Conservation (phyloP, 2,888 invertebrate species). For the Cryptocephalus moraei region DNA sequence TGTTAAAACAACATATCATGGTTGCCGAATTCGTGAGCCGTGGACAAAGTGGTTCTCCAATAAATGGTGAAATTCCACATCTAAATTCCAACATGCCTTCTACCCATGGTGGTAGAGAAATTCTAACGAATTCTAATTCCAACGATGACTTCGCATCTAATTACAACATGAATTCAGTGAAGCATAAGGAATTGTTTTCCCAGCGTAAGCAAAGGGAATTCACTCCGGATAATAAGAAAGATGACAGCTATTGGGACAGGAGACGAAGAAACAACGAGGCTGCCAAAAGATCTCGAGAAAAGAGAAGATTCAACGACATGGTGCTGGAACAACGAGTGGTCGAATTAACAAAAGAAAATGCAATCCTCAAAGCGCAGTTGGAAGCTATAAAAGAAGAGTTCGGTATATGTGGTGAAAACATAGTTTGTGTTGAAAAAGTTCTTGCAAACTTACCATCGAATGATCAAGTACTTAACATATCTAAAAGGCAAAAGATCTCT, state of each 20-base stretch:
- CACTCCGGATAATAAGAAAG: conserved; percentile 93
- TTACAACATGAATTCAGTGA: conserved; percentile 45
- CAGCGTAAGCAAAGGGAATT: conserved; percentile 92
- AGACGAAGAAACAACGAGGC: conserved; percentile 94
- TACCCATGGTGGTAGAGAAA: conserved; percentile 35
- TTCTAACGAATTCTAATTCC: conserved; percentile 33
- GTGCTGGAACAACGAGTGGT: conserved; percentile 89
- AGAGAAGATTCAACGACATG: conserved; percentile 93
- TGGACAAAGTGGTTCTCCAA: conserved; percentile 59
- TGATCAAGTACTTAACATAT: conserved; percentile 75
- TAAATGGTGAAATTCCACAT: conserved; percentile 57
- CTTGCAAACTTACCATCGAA: conserved; percentile 74
- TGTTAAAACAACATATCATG: conserved; percentile 61
- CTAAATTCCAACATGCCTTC: conserved; percentile 47
- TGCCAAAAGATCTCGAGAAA: conserved; percentile 92
- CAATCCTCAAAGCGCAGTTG: conserved; percentile 84
- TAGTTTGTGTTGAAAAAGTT: conserved; percentile 83
- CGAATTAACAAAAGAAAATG: conserved; percentile 91
- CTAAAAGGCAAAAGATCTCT: conserved; percentile 57
- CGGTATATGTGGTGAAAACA: conserved; percentile 77
- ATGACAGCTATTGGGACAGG: conserved; percentile 96
- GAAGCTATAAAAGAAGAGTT: conserved; percentile 89
- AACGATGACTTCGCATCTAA: conserved; percentile 27
- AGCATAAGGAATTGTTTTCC: conserved; percentile 76
- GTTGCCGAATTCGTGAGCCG: conserved; percentile 78